phyloP scores from a whole-genome alignment of 2,113 vertebrate species.

The Vulpes vulpes region DNA sequence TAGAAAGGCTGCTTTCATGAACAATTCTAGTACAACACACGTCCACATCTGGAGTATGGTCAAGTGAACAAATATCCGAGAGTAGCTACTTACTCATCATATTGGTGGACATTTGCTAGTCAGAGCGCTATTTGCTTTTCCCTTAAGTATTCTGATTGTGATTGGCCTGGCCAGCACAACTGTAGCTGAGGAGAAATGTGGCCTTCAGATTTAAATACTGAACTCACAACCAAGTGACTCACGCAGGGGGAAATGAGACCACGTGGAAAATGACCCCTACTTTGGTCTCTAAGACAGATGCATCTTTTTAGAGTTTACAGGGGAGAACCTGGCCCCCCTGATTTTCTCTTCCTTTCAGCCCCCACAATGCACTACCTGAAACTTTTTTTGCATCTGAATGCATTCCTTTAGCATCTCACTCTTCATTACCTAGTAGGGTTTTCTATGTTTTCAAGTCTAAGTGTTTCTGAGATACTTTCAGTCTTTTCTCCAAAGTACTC shows the following conservation, averaged over 20 bases:
- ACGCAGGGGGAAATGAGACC: neutral
- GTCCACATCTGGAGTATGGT: neutral
- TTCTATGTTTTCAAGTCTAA: neutral
- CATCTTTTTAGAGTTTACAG: neutral
- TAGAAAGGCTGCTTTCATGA: neutral
- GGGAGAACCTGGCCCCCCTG: neutral
- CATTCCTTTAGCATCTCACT: constrained; percentile 12
- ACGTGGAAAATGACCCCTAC: neutral
- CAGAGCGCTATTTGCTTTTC: neutral
- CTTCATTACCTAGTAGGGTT: neutral
- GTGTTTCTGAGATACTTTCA: neutral
- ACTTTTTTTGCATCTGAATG: neutral
- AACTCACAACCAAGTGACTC: neutral
- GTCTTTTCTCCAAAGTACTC: neutral
- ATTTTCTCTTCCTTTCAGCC: neutral
- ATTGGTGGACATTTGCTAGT: neutral
- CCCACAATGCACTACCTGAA: neutral
- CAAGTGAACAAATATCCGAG: neutral
- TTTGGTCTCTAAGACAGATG: neutral
- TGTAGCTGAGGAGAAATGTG: neutral
- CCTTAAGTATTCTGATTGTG: neutral
- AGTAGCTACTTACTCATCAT: constrained; percentile 44
- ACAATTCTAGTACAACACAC: constrained; percentile 1
- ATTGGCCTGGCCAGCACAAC: neutral
- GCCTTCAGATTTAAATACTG: constrained; percentile 32